Base-by-base conservation (phyloP, 1,140 invertebrate species). In the Drosophila setifemur region DNA sequence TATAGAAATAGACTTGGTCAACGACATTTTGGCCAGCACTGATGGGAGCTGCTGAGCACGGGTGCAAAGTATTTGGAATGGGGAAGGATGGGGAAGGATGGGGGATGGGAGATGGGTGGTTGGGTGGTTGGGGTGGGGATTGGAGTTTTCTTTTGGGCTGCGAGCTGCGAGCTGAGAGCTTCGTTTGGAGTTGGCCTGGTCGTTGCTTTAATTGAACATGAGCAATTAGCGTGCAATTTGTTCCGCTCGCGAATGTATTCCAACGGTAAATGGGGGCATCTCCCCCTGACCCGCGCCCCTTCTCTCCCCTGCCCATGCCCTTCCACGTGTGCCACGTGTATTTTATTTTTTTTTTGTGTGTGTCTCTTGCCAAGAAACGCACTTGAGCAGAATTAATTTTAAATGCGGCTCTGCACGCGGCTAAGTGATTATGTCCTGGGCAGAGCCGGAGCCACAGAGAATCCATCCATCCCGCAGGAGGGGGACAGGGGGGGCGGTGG, bases 171-270 rank as follows among this genome's bases (percentile, higher is more conserved):
- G 23, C 25, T 52, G n/a, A 58, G 31, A 31, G 33, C 28, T 61
- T 55, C 23, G 47, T 49, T 50, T 50, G 14, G 53, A 52, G 58
- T 60, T 75, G 12, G 55, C 23, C 14, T 39, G 12, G 58, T 33
- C 50, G 42, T 37, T 69, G 50, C 78, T 73, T 86, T 89, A 88
- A 86, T 88, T 89, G 86, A 89, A 88, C 86, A 89, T 75, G 68
- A 88, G 86, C 86, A 88, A 89, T 88, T 88, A 88, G 86, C 86
- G 76, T 88, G 86, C 86, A 89, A 89, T 88, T 88, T 88, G 77
- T 86, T 81, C 60, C 43, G 67, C 75, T 86, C 71, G 75, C 77
- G 54, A 72, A 67, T 48, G 28, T 66, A 70, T 60, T 55, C 55
- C 67, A 76, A 81, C 78, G 79, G 79, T 73, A 73, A 78, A 71